Evolutionary conservation across 1,140 invertebrate genomes (phyloP).

Genomic region (Phenacoccus solenopsis): DNA sequence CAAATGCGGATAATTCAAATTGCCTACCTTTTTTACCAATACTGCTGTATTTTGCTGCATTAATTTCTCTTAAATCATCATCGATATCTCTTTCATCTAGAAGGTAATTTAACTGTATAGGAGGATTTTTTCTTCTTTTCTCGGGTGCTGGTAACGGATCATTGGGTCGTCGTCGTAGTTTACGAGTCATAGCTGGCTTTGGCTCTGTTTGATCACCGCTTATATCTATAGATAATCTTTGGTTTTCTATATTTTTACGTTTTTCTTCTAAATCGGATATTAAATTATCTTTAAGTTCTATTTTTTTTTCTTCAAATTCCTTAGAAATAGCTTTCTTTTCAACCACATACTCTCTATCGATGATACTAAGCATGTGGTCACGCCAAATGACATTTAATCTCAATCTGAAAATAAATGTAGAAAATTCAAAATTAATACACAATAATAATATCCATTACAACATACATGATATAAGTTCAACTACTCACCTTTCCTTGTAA

Average conservation of each 20-base stretch:
- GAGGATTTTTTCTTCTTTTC: conserved; percentile 59
- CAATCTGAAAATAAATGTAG: conserved; percentile 36
- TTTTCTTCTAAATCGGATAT: conserved; percentile 83
- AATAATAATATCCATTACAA: conserved; percentile 5
- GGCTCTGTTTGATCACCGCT: conserved; percentile 49
- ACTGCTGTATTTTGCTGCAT: background rate
- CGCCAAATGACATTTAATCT: conserved; percentile 69
- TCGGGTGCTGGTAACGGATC: conserved; percentile 77
- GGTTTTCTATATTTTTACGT: conserved; percentile 72
- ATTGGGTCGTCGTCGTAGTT: conserved; percentile 79
- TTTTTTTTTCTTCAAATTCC: conserved; percentile 92
- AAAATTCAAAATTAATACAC: background rate
- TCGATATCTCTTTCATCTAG: conserved; percentile 83
- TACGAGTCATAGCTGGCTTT: conserved; percentile 60
- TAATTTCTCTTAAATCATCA: conserved; percentile 48
- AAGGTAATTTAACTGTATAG: conserved; percentile 68
- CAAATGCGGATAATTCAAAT: too few species aligned
- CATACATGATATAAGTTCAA: background rate
- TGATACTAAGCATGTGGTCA: conserved; percentile 69
- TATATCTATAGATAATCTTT: conserved; percentile 72
- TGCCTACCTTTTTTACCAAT: background rate
- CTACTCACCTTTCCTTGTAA: conserved; percentile 53
- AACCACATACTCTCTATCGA: conserved; percentile 72
- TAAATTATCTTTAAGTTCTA: conserved; percentile 79
- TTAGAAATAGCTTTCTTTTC: conserved; percentile 78